Evolutionary conservation across 1,140 invertebrate species (phyloP), one percentile per base, ranked within the genome.

Genomic region (Cydia splendana): DNA sequence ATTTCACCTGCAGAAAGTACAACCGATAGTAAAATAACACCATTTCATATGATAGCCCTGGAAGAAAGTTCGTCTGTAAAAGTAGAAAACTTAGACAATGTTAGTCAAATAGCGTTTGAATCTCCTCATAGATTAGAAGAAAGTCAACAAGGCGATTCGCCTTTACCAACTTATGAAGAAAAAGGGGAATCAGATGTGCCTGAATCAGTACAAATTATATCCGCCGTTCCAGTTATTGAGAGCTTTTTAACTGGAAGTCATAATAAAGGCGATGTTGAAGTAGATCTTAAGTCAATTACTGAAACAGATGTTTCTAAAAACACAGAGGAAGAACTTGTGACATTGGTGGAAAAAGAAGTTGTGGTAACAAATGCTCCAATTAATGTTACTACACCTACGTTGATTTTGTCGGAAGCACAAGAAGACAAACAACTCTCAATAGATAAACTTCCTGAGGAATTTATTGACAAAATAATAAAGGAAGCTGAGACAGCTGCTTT

Each of bases 1-100:
- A 78, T 71, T 71, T 57, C 65, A 42, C 45, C 65, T 62, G 67
- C 76, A 76, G 75, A 73, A 67, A 75, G 24, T 57, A 76, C 13
- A 71, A 57, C 15, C 13, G 30, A 38, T 69, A 69, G 65, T 20
- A 69, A 69, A 69, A 38, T 69, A 34, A 69, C 65, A 38, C 28
- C 65, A 69, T 13, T 69, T 38, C 12, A 69, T n/a, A n/a, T 34
- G 15, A 10, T 69, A 34, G 28, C 4, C 20, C 71, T 13, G 48
- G 69, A 79, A 57, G 67, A 75, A 79, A 77, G 80, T 77, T 82
- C 81, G 78, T 79, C 83, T 75, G 34, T 57, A 77, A 45, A 38
- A 62, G 75, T 78, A 48, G 71, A 71, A 30, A 30, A 34, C 28
- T 34, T 69, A 69, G 30, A 20, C 38, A 71, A 45, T 42, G 30